Conservation (phyloP, 2,797 vertebrate genomes). For the Sebastes wilsoni region DNA sequence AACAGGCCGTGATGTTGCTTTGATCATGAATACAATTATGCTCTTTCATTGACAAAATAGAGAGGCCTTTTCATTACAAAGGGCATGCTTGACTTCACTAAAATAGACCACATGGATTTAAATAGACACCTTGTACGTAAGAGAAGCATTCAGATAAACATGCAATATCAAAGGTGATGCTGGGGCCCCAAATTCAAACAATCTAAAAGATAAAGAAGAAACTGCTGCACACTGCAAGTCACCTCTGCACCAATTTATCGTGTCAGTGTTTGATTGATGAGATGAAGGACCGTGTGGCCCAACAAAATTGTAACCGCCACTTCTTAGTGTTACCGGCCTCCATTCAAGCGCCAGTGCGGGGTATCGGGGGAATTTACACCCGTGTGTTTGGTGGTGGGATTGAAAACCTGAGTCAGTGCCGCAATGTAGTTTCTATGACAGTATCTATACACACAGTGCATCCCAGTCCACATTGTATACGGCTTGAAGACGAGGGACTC, state of each 20-base stretch:
- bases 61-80: conserved; percentile 41
- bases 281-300: conserved; percentile 27
- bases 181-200: conserved; percentile 17
- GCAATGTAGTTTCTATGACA: conserved; percentile 2
- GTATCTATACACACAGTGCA: conserved; percentile 10
- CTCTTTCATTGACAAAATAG: conserved; percentile 34
- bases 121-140: conserved; percentile 21
- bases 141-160: conserved; percentile 18
- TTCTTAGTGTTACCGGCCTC: conserved; percentile 29
- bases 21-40: conserved; percentile 41
- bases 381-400: conserved; percentile 1
- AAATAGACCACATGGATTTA: conserved; percentile 11
- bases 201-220: conserved; percentile 49
- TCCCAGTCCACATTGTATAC: conserved; percentile 3
- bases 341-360: conserved; percentile 10
- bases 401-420: conserved; percentile 27
- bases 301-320: conserved; percentile 47
- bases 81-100: conserved; percentile 15
- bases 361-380: conserved; percentile 43
- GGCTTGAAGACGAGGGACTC: conserved; percentile 25
- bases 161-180: conserved; percentile 12
- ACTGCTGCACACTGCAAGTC: conserved; percentile 38
- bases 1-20: not conserved
- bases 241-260: conserved; percentile 47
- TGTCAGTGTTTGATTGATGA: conserved; percentile 64